phyloP scores from a whole-genome alignment of 2,113 vertebrate genomes.

The Gasterosteus aculeatus region DNA sequence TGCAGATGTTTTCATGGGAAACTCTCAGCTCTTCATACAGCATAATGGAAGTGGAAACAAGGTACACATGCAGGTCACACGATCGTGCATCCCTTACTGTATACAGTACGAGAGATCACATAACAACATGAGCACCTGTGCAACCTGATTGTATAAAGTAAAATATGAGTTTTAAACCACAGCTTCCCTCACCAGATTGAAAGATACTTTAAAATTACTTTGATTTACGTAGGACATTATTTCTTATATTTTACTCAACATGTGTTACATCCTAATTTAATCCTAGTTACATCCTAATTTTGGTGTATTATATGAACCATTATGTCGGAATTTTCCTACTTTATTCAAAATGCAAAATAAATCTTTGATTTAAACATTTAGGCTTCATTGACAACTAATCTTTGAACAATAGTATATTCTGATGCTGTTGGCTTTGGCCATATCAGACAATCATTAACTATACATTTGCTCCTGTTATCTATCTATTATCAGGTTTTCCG shows the following conservation, averaged over 20 bases:
- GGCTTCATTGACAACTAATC: not conserved
- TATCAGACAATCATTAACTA: not conserved
- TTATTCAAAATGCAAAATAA: not conserved
- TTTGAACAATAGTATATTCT: constrained; percentile 3
- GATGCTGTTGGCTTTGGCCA: not conserved
- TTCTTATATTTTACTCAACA: not conserved
- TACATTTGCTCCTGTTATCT: constrained; percentile 24
- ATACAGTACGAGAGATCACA: not conserved
- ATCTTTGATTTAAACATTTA: not conserved
- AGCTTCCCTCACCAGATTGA: not conserved
- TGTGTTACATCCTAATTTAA: not conserved
- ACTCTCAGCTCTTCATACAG: not conserved
- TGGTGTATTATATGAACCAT: not conserved
- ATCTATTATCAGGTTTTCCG: constrained; percentile 2
- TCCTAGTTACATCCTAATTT: too few relatives aligned
- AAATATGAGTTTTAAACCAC: not conserved
- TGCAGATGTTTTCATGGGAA: not conserved
- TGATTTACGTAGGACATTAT: not conserved
- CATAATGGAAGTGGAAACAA: not conserved
- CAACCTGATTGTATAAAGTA: not conserved
- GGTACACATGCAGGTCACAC: not conserved
- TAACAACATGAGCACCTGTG: not conserved
- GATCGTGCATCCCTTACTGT: not conserved
- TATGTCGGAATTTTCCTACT: not conserved
- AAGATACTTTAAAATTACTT: not conserved